Evolutionary conservation across 1,140 invertebrate genomes (phyloP), one percentile per base, ranked within the genome.

Genomic region (Euglossa dilemma): DNA sequence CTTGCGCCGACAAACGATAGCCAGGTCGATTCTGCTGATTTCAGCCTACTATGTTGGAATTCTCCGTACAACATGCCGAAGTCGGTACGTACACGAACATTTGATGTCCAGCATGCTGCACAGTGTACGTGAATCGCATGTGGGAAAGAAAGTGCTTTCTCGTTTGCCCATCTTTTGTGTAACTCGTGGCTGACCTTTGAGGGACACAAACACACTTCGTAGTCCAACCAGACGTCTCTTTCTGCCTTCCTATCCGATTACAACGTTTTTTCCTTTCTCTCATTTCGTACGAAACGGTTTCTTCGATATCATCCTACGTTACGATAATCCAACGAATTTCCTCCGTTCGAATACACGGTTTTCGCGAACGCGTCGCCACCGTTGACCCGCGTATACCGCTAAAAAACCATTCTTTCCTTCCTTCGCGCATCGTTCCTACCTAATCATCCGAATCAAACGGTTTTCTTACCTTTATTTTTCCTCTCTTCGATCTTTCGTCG

Each of bases 1-100:
- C 47, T 59, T 12, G 66, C 74, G 80, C 50, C 67, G 56, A 57
- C 63, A 77, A 25, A 83, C 74, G 20, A 56, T 83, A 83, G 75
- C 64, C 75, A 78, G 50, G 54, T 45, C 47, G 12, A 66, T 67
- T 69, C 72, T 14, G 20, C 50, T 57, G 56, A 73, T 85, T 45
- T 52, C 57, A 84, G 79, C 77, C 71, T 82, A 87, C 77, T 86
- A 91, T 91, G 90, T 87, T 91, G 90, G 90, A 91, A 85, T 90
- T 89, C 79, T 87, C 89, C 43, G 66, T 91, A 7, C 84, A 91
- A 28, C 89, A 91, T 89, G 82, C 87, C 83, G 90, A 90, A 80
- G 83, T 91, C 78, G 90, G 90, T 91, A 85, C 45, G 89, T 90
- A 88, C 50, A 81, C 50, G 57, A 63, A 56, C 61, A 63, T 43